Base-by-base conservation (phyloP, 2,797 vertebrate species). In the Salarias fasciatus region DNA sequence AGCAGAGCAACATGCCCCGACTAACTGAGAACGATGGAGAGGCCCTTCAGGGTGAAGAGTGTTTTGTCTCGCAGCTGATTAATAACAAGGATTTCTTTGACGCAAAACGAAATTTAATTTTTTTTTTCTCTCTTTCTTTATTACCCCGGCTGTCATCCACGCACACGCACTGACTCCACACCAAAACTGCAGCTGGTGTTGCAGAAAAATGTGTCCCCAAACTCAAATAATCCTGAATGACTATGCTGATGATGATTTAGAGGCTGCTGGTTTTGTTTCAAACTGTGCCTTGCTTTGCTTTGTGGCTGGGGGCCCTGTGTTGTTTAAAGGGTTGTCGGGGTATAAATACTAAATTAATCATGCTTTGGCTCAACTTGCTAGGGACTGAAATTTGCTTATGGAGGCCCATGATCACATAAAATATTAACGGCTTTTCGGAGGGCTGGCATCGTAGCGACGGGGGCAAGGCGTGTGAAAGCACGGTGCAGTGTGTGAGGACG, bases 301-400 rank as follows among this genome's bases (percentile, higher is more conserved):
- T 77, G 88, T 85, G 90, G 81, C 87, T 9, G 11, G 83, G 85
- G 88, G 84, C 84, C 69, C 74, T 80, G 84, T 86, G 86, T 93
- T 90, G 91, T 92, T 89, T 94, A 89, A 86, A 92, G 92, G 88
- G 89, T 85, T 91, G 93, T 94, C 77, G 50, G 85, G 84, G 84
- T 87, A 92, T 91, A 93, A 93, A 93, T 88, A 94, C 89, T 98
- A 94, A 98, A 99, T 98, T 97, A 97, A 97, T 97, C 94, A 99
- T 98, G 94, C 90, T 92, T 94, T 92, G 93, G 90, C 92, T 94
- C 92, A 94, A 97, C 95, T 97, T 95, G 91, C 93, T 89, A 83
- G 94, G 94, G 94, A 97, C 93, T 93, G 89, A 95, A 96, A 96
- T 97, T 95, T 95, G 96, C 95, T 95, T 94, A 94, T 95, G 95